Percentiles rank a stretch among this genome's conserved stretches.
phyloP scores from a whole-genome alignment of 2,113 vertebrate species.

The Percina caprodes region DNA sequence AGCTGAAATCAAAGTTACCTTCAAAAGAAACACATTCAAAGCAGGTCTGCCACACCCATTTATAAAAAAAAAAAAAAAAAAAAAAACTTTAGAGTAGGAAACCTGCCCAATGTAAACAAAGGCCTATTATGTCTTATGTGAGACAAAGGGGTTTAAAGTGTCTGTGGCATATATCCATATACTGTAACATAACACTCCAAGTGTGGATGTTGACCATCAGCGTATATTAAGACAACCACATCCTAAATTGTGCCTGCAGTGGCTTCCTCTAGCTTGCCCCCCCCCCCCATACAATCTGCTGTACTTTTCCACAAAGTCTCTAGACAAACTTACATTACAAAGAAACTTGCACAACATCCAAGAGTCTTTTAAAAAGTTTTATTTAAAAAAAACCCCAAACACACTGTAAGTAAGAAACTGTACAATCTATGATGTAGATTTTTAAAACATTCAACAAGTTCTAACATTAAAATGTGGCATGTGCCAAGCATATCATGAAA shows the following conservation, averaged over 20 bases:
- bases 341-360: background rate
- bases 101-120: slow-evolving; percentile 19
- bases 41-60: slow-evolving; percentile 35
- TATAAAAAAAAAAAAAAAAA: too few species aligned
- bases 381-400: slow-evolving; percentile 74
- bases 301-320: too few species aligned
- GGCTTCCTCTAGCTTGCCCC: background rate
- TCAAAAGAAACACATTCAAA: background rate
- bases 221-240: background rate
- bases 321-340: background rate
- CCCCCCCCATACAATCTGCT: background rate
- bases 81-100: background rate
- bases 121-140: background rate
- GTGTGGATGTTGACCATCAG: background rate
- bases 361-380: slow-evolving; percentile 60
- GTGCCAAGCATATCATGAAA: slow-evolving; percentile 14
- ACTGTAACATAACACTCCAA: background rate
- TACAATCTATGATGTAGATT: slow-evolving; percentile 64
- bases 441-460: slow-evolving; percentile 31
- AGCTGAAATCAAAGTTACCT: background rate
- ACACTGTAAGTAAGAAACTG: slow-evolving; percentile 71
- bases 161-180: too few species aligned
- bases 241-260: background rate
- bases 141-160: background rate
- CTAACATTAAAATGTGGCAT: slow-evolving; percentile 40